A percentile compares a stretch with the other conserved stretches of the same genome.
These are phyloP conservation scores for Probosciger aterrimus DNA, from an alignment of 2,113 vertebrate species.

Conservation along the genomic window DNA sequence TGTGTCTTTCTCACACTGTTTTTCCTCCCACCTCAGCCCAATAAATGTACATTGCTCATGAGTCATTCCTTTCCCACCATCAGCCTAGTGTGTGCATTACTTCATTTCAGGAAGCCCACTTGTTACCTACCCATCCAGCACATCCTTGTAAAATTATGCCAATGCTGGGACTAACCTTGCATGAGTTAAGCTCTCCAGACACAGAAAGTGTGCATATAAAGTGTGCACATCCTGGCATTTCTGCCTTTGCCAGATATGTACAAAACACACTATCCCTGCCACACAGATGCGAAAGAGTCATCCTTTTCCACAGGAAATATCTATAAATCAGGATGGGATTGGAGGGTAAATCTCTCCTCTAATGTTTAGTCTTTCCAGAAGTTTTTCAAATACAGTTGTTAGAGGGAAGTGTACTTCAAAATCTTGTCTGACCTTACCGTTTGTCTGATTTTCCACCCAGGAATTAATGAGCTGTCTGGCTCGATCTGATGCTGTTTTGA, in stretches of 20 bases:
- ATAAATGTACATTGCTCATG: not conserved
- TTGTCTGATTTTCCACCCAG: conserved; percentile 87
- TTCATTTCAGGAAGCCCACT: not conserved
- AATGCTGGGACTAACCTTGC: not conserved
- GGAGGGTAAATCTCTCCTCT: not conserved
- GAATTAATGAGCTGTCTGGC: conserved; percentile 83
- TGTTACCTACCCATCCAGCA: not conserved
- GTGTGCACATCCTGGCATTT: not conserved
- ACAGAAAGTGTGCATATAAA: not conserved
- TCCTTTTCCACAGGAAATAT: not conserved
- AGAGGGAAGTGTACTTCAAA: not conserved
- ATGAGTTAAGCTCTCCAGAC: not conserved
- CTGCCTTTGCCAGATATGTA: not conserved
- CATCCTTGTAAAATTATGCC: not conserved
- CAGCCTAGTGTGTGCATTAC: not conserved
- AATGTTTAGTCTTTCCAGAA: not conserved
- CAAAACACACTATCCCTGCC: not conserved
- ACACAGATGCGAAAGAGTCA: not conserved
- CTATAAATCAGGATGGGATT: not conserved
- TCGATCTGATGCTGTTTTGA: conserved; percentile 77
- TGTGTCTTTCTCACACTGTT: not conserved
- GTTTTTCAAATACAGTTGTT: not conserved
- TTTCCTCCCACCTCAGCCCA: not conserved
- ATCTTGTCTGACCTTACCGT: conserved; percentile 68
- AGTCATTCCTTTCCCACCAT: not conserved